These are phyloP conservation scores for Littorina saxatilis DNA, from an alignment of 1,140 invertebrate species.

Conservation along the genomic window DNA sequence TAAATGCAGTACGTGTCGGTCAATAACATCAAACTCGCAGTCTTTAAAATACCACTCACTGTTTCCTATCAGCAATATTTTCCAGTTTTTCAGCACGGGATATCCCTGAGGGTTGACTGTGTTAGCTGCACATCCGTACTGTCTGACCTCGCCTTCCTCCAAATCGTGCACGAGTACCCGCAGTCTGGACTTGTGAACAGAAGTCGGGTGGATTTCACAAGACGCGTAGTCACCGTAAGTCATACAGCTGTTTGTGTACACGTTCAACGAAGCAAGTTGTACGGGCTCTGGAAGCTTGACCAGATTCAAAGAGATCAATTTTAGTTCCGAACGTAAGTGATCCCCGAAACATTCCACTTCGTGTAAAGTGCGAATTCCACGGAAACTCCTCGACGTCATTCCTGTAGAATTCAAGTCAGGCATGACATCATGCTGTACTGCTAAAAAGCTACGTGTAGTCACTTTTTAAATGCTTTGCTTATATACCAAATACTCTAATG, in stretches of 20 bases:
- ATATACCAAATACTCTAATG: no score
- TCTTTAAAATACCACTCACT: no score
- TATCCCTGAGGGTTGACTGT: not conserved
- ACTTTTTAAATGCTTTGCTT: no score
- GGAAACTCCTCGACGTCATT: slow-evolving; percentile 10
- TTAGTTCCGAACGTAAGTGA: not conserved
- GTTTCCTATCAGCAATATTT: not conserved
- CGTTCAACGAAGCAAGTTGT: slow-evolving; percentile 7
- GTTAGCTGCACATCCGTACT: slow-evolving; percentile 24
- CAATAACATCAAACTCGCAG: no score
- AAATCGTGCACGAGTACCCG: slow-evolving; percentile 21
- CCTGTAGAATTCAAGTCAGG: no score
- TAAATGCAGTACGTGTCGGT: no score
- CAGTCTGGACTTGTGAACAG: slow-evolving; percentile 11
- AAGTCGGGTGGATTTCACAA: not conserved
- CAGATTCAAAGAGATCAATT: slow-evolving; percentile 19
- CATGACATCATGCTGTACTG: no score
- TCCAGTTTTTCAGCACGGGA: not conserved
- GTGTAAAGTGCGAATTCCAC: slow-evolving; percentile 24
- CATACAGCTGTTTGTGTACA: slow-evolving; percentile 21
- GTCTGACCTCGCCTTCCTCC: not conserved
- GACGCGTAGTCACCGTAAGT: slow-evolving; percentile 15
- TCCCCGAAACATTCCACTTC: slow-evolving; percentile 32
- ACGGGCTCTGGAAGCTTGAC: not conserved
- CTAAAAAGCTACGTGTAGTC: no score